A percentile compares a stretch with the other conserved stretches of the same genome.
These are phyloP conservation scores for Brenthis hecate DNA, from an alignment of 2,888 invertebrate genomes.

Conservation along the genomic window DNA sequence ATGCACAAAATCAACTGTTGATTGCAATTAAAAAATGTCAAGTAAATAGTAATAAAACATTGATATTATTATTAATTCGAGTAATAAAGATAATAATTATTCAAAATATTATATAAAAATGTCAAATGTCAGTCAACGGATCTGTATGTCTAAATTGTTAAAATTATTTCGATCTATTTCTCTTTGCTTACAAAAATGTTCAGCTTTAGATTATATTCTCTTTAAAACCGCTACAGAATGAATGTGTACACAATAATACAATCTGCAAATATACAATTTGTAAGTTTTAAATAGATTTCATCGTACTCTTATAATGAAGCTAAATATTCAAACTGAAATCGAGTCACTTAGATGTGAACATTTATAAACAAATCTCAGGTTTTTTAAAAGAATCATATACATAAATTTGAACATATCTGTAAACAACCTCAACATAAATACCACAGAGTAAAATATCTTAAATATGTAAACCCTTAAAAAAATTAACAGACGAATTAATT, in stretches of 20 bases:
- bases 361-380: background rate
- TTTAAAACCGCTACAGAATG: conserved; percentile 8
- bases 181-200: conserved; percentile 15
- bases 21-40: background rate
- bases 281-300: conserved; percentile 3
- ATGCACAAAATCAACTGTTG: background rate
- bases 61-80: conserved; percentile 1
- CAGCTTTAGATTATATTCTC: background rate
- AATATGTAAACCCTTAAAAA: background rate
- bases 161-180: conserved; percentile 1
- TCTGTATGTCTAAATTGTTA: conserved; percentile 15
- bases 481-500: conserved; percentile 5
- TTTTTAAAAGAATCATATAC: background rate
- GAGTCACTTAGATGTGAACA: background rate
- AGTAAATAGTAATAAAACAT: background rate
- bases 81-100: background rate
- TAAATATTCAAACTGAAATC: background rate
- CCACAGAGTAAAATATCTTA: conserved; percentile 15
- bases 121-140: conserved; percentile 21
- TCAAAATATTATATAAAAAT: conserved; percentile 16
- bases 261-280: background rate
- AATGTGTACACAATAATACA: background rate
- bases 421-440: background rate
- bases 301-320: background rate
- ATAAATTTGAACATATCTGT: conserved; percentile 10